Evolutionary conservation across 2,888 invertebrate genomes (phyloP), one percentile per base, ranked within the genome.

Genomic region (Eledone cirrhosa): DNA sequence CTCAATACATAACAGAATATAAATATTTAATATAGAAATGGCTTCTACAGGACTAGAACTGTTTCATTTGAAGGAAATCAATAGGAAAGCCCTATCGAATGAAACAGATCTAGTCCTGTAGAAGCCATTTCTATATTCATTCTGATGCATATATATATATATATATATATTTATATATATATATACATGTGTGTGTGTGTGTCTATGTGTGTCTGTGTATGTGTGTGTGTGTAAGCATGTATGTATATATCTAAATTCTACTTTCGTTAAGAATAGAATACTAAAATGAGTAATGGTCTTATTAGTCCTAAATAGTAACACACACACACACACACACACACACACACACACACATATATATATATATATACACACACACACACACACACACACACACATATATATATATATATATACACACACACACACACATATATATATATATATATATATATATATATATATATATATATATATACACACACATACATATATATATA

Each of bases 91-190:
- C n/a, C n/a, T n/a, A n/a, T n/a, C n/a, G n/a, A n/a, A n/a, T n/a
- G n/a, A n/a, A n/a, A n/a, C n/a, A n/a, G n/a, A n/a, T n/a, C n/a
- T n/a, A n/a, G n/a, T n/a, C n/a, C n/a, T n/a, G n/a, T n/a, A n/a
- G n/a, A n/a, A n/a, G n/a, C n/a, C n/a, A n/a, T n/a, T n/a, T n/a
- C n/a, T n/a, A n/a, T n/a, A n/a, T n/a, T n/a, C n/a, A n/a, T n/a
- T n/a, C n/a, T n/a, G n/a, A n/a, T n/a, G n/a, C n/a, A n/a, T n/a
- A 53, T 53, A 53, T 53, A 53, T 53, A 53, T 53, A 53, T 53
- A 53, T 5, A 53, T 53, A 3, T 53, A 53, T 53, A 53, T 53
- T 2, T 53, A 3, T 5, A 53, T 53, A 53, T 53, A 53, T 53
- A 53, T 53, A 53, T 2, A 53, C n/a, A 53, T 53, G 19, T 63